These are phyloP conservation scores for Stegastes partitus DNA, from an alignment of 2,113 vertebrate species.

Conservation along the genomic window DNA sequence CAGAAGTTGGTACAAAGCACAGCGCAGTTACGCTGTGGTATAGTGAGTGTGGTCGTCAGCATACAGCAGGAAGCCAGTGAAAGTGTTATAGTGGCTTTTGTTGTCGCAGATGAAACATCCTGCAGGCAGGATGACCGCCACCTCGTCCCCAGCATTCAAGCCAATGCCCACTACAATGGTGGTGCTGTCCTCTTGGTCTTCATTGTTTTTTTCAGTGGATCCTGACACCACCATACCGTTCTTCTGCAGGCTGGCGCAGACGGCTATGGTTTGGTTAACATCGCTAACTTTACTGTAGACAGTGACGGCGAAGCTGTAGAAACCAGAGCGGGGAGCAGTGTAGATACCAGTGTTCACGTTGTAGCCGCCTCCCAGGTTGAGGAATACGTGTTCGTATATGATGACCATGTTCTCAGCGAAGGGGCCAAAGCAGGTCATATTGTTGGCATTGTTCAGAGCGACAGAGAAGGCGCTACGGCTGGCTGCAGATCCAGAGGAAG, in stretches of 20 bases:
- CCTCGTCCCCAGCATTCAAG: constrained; percentile 65
- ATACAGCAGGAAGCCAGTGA: constrained; percentile 83
- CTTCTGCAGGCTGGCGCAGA: constrained; percentile 69
- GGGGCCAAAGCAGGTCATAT: constrained; percentile 37
- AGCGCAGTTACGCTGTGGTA: not conserved
- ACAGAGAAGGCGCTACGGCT: constrained; percentile 83
- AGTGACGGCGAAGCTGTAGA: constrained; percentile 81
- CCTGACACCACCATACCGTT: constrained; percentile 56
- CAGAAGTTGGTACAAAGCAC: not conserved
- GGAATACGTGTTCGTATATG: constrained; percentile 65
- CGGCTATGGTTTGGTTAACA: not conserved
- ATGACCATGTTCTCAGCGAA: constrained; percentile 2
- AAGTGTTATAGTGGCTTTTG: constrained; percentile 79
- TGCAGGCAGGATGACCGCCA: constrained; percentile 62
- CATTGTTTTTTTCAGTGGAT: constrained; percentile 2
- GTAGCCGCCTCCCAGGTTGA: constrained; percentile 78
- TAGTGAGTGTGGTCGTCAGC: constrained; percentile 50
- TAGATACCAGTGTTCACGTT: constrained; percentile 63
- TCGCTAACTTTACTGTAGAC: constrained; percentile 50
- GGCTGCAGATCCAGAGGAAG: constrained; percentile 56
- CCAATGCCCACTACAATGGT: constrained; percentile 49
- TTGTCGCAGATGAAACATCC: constrained; percentile 74
- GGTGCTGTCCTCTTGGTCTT: constrained; percentile 70
- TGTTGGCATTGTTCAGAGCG: constrained; percentile 50
- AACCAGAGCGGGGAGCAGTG: constrained; percentile 73